These are phyloP conservation scores for Pseudococcus longispinus DNA, from an alignment of 2,888 invertebrate genomes.

Conservation along the genomic window DNA sequence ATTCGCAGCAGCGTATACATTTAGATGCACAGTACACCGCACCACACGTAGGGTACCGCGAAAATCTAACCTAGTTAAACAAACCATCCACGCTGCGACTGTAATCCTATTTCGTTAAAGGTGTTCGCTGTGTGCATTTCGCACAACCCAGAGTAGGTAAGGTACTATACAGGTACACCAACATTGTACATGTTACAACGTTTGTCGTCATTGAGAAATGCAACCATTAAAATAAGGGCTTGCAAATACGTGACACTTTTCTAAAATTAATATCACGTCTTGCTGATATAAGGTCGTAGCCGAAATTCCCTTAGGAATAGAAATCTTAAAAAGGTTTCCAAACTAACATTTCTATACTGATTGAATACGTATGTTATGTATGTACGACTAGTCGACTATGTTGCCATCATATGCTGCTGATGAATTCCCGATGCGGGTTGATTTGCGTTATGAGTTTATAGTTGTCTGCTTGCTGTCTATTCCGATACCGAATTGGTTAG, in stretches of 20 bases:
- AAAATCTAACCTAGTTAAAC: background rate
- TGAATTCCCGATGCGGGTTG: constrained; percentile 20
- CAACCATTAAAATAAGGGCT: constrained; percentile 33
- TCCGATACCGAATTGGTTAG: background rate
- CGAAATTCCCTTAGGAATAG: constrained; percentile 26
- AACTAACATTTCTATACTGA: constrained; percentile 6
- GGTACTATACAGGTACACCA: background rate
- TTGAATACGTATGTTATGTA: background rate
- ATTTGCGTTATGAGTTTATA: constrained; percentile 22
- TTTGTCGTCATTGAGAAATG: constrained; percentile 15
- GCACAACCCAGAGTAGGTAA: background rate
- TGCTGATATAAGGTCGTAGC: constrained; percentile 1
- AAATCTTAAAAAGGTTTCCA: constrained; percentile 30
- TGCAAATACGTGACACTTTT: constrained; percentile 38
- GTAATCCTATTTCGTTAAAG: background rate
- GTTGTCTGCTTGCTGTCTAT: background rate
- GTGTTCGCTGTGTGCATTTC: background rate
- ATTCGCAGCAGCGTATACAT: too few relatives aligned
- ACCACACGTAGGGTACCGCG: background rate
- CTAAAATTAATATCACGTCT: constrained; percentile 37
- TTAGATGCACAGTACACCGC: background rate
- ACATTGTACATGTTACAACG: background rate
- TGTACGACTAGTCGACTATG: too few relatives aligned
- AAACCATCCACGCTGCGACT: background rate
- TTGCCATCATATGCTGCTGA: background rate